A percentile compares a stretch with the other conserved stretches of the same genome.
Evolutionary conservation across 2,888 invertebrate species (phyloP).

Genomic region (Clistopyga incitator): DNA sequence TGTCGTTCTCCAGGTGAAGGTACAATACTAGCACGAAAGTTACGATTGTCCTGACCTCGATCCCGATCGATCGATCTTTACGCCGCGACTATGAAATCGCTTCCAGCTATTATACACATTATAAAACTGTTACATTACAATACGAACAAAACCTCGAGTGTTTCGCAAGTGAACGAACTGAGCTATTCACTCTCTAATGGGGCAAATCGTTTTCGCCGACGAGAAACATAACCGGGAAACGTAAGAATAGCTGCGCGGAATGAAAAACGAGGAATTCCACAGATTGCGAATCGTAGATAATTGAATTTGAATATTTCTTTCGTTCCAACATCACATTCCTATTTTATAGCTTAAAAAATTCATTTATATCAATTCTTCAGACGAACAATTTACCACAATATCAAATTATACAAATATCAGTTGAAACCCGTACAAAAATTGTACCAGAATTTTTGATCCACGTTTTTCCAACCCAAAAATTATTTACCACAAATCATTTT

Average conservation of each 20-base stretch:
- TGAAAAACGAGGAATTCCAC: not conserved
- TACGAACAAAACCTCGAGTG: conserved; percentile 11
- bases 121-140: conserved; percentile 17
- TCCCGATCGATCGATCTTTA: conserved; percentile 38
- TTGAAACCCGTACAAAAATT: too few relatives aligned
- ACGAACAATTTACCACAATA: too few relatives aligned
- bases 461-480: too few relatives aligned
- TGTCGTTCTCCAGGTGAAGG: not conserved
- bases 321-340: not conserved
- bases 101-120: conserved; percentile 27
- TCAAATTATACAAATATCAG: too few relatives aligned
- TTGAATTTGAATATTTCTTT: too few relatives aligned
- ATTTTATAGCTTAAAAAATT: too few relatives aligned
- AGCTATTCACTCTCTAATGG: not conserved
- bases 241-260: not conserved
- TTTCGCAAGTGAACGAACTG: not conserved
- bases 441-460: too few relatives aligned
- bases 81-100: conserved; percentile 17
- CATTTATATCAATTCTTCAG: too few relatives aligned
- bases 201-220: not conserved
- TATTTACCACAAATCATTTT: not conserved
- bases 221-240: conserved; percentile 1
- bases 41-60: conserved; percentile 54
- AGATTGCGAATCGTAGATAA: not conserved
- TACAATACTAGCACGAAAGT: conserved; percentile 44